These are phyloP conservation scores for Meiosimyza platycephala DNA, from an alignment of 2,888 invertebrate species.

Conservation along the genomic window DNA sequence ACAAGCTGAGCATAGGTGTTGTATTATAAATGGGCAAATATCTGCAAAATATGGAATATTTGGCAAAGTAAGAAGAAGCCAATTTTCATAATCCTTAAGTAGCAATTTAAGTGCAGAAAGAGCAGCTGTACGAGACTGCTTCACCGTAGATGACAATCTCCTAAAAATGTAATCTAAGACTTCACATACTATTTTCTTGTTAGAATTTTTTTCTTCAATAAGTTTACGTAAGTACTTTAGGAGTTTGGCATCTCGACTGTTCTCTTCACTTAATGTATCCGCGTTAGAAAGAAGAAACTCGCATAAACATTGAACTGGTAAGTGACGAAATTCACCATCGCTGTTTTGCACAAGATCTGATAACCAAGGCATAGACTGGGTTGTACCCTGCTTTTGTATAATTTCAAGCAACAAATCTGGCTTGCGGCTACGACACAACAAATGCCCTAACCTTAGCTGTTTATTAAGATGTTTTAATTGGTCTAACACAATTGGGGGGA, in stretches of 20 bases:
- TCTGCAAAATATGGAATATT: conserved; percentile 82
- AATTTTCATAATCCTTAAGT: conserved; percentile 70
- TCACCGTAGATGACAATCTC: conserved; percentile 84
- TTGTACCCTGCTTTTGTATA: conserved; percentile 88
- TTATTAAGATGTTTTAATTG: conserved; percentile 82
- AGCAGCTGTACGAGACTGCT: conserved; percentile 81
- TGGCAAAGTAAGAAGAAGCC: conserved; percentile 76
- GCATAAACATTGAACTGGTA: conserved; percentile 97
- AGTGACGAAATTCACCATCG: conserved; percentile 79
- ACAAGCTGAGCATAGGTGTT: conserved; percentile 85
- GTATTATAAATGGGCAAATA: conserved; percentile 77
- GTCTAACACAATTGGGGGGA: conserved; percentile 82
- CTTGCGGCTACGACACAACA: conserved; percentile 87
- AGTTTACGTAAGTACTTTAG: conserved; percentile 71
- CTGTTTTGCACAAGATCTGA: conserved; percentile 93
- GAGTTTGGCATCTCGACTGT: conserved; percentile 77
- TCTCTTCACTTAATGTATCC: conserved; percentile 76
- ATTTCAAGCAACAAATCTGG: conserved; percentile 94
- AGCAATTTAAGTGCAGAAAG: conserved; percentile 77
- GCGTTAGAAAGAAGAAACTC: conserved; percentile 87
- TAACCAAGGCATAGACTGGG: conserved; percentile 97
- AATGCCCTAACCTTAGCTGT: conserved; percentile 85
- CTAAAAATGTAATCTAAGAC: conserved; percentile 87
- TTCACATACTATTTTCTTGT: conserved; percentile 78
- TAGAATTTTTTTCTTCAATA: conserved; percentile 69